Percentiles rank a stretch among this genome's conserved stretches.
These are phyloP conservation scores for Flexamia atlantica DNA, from an alignment of 2,888 invertebrate species.

Conservation along the genomic window DNA sequence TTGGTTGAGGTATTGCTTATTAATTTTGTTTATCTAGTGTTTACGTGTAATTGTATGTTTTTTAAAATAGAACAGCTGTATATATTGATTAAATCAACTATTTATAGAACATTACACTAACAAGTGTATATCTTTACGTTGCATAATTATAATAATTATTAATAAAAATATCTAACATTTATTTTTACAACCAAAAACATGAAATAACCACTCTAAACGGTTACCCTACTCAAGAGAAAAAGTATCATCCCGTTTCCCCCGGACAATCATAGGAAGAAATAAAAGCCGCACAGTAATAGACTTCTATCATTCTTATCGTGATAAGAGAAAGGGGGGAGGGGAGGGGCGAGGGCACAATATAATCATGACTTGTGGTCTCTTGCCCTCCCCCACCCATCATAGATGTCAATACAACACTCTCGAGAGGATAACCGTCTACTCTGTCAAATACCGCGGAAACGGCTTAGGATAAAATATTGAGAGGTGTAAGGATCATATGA, in stretches of 20 bases:
- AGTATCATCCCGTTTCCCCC: constrained; percentile 11
- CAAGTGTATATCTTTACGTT: no score
- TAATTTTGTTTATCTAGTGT: no score
- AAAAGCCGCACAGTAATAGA: constrained; percentile 54
- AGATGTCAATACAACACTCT: constrained; percentile 33
- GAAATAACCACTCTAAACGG: neutral
- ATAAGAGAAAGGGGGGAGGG: neutral
- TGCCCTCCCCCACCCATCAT: constrained; percentile 15
- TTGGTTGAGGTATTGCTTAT: no score
- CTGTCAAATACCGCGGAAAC: constrained; percentile 15
- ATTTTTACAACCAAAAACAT: no score
- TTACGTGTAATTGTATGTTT: no score
- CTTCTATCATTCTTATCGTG: constrained; percentile 55
- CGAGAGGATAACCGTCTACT: neutral
- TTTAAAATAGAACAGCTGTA: no score
- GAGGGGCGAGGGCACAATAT: constrained; percentile 36
- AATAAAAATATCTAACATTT: no score
- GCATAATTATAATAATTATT: no score
- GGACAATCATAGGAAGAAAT: constrained; percentile 54
- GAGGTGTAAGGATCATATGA: neutral
- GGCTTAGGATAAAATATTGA: constrained; percentile 7
- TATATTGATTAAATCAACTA: no score
- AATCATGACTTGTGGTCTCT: constrained; percentile 54
- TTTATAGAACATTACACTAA: no score
- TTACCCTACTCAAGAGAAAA: neutral